A percentile compares a stretch with the other conserved stretches of the same genome.
Conservation (phyloP, 2,797 vertebrate species). For the Muscicapa striata region DNA sequence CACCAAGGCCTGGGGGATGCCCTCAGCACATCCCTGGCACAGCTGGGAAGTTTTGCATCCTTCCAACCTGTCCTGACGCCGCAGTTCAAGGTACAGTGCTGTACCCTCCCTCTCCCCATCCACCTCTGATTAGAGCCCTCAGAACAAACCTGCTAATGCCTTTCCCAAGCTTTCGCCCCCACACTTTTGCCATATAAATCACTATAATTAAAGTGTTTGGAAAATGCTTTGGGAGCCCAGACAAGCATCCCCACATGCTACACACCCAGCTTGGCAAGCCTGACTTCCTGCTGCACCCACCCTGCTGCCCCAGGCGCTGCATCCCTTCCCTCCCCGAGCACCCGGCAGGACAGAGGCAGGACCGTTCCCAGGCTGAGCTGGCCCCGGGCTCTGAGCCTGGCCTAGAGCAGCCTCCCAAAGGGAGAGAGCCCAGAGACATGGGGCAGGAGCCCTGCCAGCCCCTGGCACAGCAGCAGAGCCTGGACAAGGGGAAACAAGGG, state of each 20-base stretch:
- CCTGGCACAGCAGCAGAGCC: neutral
- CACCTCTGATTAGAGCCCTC: constrained; percentile 51
- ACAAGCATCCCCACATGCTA: constrained; percentile 63
- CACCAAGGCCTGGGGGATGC: neutral
- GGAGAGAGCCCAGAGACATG: neutral
- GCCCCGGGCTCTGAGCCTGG: neutral
- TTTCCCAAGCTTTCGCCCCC: constrained; percentile 68
- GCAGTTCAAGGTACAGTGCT: neutral
- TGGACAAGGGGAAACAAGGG: neutral
- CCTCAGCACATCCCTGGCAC: neutral
- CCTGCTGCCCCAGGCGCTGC: neutral
- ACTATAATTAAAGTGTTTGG: constrained; percentile 67
- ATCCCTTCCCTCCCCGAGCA: constrained; percentile 43
- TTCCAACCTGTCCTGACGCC: neutral
- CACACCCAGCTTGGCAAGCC: constrained; percentile 57
- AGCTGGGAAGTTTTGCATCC: constrained; percentile 16
- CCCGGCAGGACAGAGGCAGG: neutral
- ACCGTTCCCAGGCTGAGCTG: constrained; percentile 21
- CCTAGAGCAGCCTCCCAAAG: neutral
- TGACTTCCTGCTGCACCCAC: constrained; percentile 54
- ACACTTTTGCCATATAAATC: constrained; percentile 65
- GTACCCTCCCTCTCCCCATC: neutral
- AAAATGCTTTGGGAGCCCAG: constrained; percentile 61
- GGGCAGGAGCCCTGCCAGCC: neutral
- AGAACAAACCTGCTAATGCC: constrained; percentile 49